These are phyloP conservation scores for Sebastes taczanowskii DNA, from an alignment of 2,797 vertebrate species.

Conservation along the genomic window DNA sequence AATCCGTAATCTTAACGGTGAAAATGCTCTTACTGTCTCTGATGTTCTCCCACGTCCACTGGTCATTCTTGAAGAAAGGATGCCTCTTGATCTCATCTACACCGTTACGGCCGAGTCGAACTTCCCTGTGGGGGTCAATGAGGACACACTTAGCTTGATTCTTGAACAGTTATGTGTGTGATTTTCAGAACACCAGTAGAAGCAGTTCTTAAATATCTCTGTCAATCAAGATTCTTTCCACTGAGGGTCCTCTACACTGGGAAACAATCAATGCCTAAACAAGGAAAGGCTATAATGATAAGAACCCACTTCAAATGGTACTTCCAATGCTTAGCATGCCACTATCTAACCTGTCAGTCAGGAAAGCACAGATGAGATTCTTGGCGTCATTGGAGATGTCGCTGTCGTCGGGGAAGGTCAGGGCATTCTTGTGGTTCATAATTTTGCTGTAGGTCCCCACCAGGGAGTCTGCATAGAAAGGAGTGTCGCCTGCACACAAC, in stretches of 20 bases:
- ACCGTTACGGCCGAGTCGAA: conserved; percentile 94
- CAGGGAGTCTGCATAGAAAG: conserved; percentile 97
- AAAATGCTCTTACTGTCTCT: conserved; percentile 88
- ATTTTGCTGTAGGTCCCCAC: conserved; percentile 99
- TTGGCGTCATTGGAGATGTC: conserved; percentile 98
- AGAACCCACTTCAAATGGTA: not conserved
- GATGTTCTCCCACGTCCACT: conserved; percentile 97
- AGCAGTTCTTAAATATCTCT: not conserved
- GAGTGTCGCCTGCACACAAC: conserved; percentile 90
- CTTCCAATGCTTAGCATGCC: not conserved
- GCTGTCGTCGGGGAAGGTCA: conserved; percentile 96
- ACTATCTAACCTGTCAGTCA: conserved; percentile 92
- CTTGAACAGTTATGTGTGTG: not conserved
- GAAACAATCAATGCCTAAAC: conserved; percentile 15
- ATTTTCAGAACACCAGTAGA: not conserved
- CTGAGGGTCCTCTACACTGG: not conserved
- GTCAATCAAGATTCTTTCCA: conserved; percentile 11
- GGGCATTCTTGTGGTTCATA: conserved; percentile 99
- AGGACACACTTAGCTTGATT: not conserved
- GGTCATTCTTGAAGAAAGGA: conserved; percentile 98
- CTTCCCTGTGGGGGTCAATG: conserved; percentile 83
- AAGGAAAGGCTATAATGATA: conserved; percentile 22
- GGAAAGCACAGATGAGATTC: conserved; percentile 97
- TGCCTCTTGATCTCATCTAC: conserved; percentile 98
- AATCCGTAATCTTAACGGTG: not conserved